phyloP scores from a whole-genome alignment of 1,140 invertebrate species.

The Centruroides vittatus region DNA sequence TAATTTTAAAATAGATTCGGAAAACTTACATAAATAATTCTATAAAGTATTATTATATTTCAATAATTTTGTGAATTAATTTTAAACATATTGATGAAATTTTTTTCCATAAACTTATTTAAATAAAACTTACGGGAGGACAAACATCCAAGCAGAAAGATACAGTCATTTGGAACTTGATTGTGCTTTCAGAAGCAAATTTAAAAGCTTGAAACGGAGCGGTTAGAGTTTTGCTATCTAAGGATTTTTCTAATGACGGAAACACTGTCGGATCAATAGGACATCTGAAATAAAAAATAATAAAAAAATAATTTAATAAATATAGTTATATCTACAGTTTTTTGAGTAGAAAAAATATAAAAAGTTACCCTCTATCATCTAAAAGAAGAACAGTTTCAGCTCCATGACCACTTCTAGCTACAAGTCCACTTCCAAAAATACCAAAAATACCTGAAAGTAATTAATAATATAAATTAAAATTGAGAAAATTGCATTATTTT shows the following conservation, averaged over 20 bases:
- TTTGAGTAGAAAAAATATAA: too few relatives aligned
- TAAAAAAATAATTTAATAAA: background rate
- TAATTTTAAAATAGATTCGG: too few relatives aligned
- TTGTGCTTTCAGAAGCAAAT: slow-evolving; percentile 46
- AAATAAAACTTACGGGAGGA: slow-evolving; percentile 33
- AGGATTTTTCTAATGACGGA: slow-evolving; percentile 30
- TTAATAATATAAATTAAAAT: background rate
- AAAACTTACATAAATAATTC: too few relatives aligned
- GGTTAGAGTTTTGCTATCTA: slow-evolving; percentile 27
- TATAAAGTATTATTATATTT: too few relatives aligned
- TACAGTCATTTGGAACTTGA: slow-evolving; percentile 49
- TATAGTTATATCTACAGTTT: too few relatives aligned
- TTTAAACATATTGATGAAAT: too few relatives aligned
- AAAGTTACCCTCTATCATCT: slow-evolving; percentile 30
- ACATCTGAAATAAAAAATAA: slow-evolving; percentile 22
- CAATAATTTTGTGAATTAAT: too few relatives aligned
- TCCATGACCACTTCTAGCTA: slow-evolving; percentile 36
- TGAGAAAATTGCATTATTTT: too few relatives aligned
- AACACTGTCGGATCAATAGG: slow-evolving; percentile 37
- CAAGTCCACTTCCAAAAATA: slow-evolving; percentile 36
- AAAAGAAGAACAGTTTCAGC: slow-evolving; percentile 34
- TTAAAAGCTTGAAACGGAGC: slow-evolving; percentile 48
- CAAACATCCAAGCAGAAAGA: slow-evolving; percentile 45
- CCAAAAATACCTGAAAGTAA: slow-evolving; percentile 33
- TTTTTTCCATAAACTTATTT: too few relatives aligned